phyloP scores from a whole-genome alignment of 2,113 vertebrate species.

The Procapra przewalskii region DNA sequence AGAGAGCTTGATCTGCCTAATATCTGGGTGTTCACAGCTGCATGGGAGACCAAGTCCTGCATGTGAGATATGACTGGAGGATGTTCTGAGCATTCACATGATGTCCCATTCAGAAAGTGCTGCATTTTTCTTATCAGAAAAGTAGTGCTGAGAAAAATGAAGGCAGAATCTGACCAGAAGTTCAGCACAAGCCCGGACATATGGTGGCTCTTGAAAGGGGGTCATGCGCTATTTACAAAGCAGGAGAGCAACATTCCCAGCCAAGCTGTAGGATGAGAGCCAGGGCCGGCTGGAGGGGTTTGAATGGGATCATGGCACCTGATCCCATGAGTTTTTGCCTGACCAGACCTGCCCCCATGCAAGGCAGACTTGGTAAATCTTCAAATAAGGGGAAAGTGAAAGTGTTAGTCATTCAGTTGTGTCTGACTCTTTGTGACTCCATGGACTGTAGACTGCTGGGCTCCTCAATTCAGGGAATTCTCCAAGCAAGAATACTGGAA shows the following conservation, averaged over 20 bases:
- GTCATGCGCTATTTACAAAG: constrained; percentile 18
- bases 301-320: not conserved
- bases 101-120: constrained; percentile 9
- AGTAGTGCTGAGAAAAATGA: constrained; percentile 42
- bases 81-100: not conserved
- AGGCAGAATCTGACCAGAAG: not conserved
- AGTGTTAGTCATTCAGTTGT: not conserved
- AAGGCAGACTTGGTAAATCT: not conserved
- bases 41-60: not conserved
- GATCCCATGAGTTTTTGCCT: not conserved
- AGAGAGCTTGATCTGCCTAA: not conserved
- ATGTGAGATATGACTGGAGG: not conserved
- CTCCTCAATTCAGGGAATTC: not conserved
- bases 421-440: not conserved
- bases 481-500: not conserved
- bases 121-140: not conserved
- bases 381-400: not conserved
- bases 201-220: not conserved
- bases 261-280: not conserved
- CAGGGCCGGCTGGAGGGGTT: not conserved
- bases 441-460: not conserved
- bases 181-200: not conserved
- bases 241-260: not conserved
- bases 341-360: not conserved
- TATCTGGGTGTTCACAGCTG: not conserved